Evolutionary conservation across 1,140 invertebrate genomes (phyloP).

Genomic region (Ruditapes philippinarum): DNA sequence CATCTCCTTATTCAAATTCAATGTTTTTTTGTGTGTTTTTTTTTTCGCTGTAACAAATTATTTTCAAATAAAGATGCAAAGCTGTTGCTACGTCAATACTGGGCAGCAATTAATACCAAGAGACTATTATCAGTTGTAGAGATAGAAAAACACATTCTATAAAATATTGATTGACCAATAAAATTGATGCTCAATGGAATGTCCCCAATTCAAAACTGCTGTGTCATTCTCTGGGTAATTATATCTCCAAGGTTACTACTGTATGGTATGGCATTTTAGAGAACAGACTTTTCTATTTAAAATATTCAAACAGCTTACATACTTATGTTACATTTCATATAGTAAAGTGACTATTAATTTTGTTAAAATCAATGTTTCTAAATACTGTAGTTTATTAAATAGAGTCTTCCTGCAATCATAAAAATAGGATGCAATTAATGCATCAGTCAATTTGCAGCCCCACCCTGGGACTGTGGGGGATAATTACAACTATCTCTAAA

Average conservation of each 20-base stretch:
- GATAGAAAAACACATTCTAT: constrained; percentile 12
- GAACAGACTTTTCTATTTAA: background rate
- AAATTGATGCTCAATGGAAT: background rate
- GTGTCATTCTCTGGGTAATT: background rate
- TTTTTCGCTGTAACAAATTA: background rate
- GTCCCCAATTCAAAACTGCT: background rate
- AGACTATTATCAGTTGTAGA: background rate
- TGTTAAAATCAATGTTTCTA: too few species aligned
- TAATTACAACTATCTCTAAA: too few species aligned
- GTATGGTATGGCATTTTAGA: background rate
- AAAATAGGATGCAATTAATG: too few species aligned
- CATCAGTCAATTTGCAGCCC: too few species aligned
- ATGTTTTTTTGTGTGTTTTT: background rate
- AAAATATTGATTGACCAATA: constrained; percentile 8
- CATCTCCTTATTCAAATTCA: background rate
- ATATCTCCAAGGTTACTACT: background rate
- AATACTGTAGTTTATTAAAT: too few species aligned
- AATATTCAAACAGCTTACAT: too few species aligned
- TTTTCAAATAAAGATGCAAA: background rate
- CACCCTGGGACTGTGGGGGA: too few species aligned
- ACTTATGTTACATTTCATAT: too few species aligned
- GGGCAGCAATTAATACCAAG: background rate
- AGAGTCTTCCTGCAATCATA: too few species aligned
- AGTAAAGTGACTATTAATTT: too few species aligned
- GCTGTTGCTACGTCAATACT: background rate